Conservation (phyloP, 2,113 vertebrate genomes). For the Atherinomorus stipes region DNA sequence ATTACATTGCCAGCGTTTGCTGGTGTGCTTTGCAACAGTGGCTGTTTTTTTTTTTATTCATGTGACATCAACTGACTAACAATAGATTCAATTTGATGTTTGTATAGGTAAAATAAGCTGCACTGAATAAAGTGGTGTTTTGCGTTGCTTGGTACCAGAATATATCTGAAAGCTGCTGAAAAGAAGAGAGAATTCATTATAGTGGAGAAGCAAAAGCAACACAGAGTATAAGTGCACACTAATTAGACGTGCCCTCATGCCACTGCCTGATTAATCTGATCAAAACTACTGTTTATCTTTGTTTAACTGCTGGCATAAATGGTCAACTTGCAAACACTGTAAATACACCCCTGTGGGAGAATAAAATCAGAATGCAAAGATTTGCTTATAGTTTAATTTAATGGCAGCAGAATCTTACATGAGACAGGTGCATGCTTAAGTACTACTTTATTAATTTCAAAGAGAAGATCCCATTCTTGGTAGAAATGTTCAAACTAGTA, state of each 20-base stretch:
- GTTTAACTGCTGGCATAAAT: slow-evolving; percentile 14
- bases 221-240: slow-evolving; percentile 54
- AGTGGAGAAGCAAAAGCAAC: slow-evolving; percentile 43
- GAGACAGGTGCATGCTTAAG: no score
- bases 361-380: not conserved
- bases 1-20: slow-evolving; percentile 27
- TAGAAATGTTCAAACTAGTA: no score
- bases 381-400: no score
- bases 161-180: slow-evolving; percentile 21
- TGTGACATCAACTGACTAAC: slow-evolving; percentile 41
- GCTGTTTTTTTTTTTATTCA: not conserved
- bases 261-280: slow-evolving; percentile 68
- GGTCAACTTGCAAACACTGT: not conserved
- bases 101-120: slow-evolving; percentile 13
- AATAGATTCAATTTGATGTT: slow-evolving; percentile 46
- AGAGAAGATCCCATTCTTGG: no score
- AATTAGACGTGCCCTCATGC: slow-evolving; percentile 65
- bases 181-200: slow-evolving; percentile 36
- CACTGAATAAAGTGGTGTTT: slow-evolving; percentile 18
- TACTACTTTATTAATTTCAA: no score
- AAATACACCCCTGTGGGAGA: not conserved
- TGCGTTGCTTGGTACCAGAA: slow-evolving; percentile 37
- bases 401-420: no score
- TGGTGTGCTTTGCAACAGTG: slow-evolving; percentile 17
- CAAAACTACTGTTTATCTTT: slow-evolving; percentile 51